Base-by-base conservation (phyloP, 2,888 invertebrate genomes). In the Polylopha cassiicola region DNA sequence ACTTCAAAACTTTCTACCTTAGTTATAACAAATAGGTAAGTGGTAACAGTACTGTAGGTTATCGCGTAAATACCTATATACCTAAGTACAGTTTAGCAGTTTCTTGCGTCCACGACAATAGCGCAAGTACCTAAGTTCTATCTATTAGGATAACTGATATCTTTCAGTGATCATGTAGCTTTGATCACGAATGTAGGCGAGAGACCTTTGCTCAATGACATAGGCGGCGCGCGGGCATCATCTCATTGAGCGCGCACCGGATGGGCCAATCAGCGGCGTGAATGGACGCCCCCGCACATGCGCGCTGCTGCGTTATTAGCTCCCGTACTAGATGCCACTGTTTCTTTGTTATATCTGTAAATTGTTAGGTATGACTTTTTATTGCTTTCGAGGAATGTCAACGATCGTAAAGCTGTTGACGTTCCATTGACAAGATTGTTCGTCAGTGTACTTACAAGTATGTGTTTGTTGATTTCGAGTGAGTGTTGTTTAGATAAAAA, bases 231-330 rank as follows among this genome's bases (percentile, higher is more conserved):
- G 66, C 63, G 66, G 78, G 81, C 81, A 82, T 81, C 84, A 80
- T 80, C 81, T 84, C 84, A 84, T 84, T 85, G 82, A 84, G 74
- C 66, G 74, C 71, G 73, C 78, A 84, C 85, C 85, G 84, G 85
- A 85, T 84, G 84, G 73, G 66, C 85, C 84, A 85, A 85, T 85
- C 85, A 84, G 80, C 81, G 65, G 65, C 79, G 80, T 84, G 84
- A 84, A 85, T 84, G 84, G 80, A 73, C 85, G 84, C 82, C 84
- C 77, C 84, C 84, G 81, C 80, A 69, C 61, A 52, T 63, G 67
- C 65, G 62, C 59, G 43, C 50, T 44, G 67, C 63, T 61, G 68
- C 71, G 67, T 69, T 75, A 71, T 77, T 77, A 77, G 69, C 77
- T 76, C 65, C 73, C 72, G 74, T 75, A 78, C 73, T 74, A 75